These are phyloP conservation scores for Lasioglossum figueresi DNA, from an alignment of 2,888 invertebrate genomes.

Conservation along the genomic window DNA sequence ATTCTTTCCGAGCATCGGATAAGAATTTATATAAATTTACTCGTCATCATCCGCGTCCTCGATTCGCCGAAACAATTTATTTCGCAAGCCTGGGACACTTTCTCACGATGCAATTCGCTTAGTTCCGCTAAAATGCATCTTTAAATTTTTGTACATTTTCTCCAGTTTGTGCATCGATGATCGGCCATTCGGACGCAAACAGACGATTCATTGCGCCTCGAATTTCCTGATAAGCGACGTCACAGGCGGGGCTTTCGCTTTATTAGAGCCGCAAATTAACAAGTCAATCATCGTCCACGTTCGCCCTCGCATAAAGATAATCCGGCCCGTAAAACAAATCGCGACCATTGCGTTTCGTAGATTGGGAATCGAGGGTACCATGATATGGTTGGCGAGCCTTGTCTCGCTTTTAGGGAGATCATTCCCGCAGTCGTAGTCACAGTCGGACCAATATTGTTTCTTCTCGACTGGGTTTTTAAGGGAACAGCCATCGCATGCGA, in stretches of 20 bases:
- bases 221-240: background rate
- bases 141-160: background rate
- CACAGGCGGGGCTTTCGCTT: background rate
- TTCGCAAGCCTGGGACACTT: background rate
- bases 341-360: background rate
- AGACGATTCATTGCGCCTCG: background rate
- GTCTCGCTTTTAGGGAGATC: background rate
- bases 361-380: background rate
- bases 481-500: background rate
- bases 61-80: background rate
- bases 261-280: background rate
- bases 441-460: background rate
- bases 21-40: background rate
- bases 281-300: background rate
- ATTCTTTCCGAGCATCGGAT: background rate
- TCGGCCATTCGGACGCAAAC: background rate
- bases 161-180: background rate
- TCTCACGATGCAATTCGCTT: background rate
- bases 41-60: background rate
- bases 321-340: background rate
- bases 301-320: background rate
- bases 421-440: background rate
- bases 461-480: background rate
- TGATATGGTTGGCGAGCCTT: background rate
- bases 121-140: background rate